Evolutionary conservation across 2,113 vertebrate species (phyloP), one percentile per base, ranked within the genome.

Genomic region (Siphamia tubifer): DNA sequence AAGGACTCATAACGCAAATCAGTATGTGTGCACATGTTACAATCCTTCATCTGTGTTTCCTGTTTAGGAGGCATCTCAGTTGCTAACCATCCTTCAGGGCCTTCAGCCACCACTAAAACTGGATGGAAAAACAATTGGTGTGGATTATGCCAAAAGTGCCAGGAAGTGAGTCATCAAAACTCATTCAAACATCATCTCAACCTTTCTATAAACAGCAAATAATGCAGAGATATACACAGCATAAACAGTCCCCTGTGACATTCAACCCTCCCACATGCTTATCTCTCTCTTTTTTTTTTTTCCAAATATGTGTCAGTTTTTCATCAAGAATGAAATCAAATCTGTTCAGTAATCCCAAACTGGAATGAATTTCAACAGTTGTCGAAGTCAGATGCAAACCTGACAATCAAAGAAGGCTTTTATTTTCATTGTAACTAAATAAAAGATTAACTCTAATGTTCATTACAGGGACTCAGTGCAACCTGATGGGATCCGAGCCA

Each of bases 81-180:
- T 98, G 74, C 93, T 98, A 43, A 94, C 94, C 74, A 96, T 97
- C 56, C 84, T 98, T 39, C 96, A 98, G 52, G 94, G 94, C 74
- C 93, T 98, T 62, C 95, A 98, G 86, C 96, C 96, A 17, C 96
- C 96, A 0, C 85, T 98, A 52, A 97, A 96, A 90, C 94, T 98
- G 43, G 95, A 98, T 69, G 96, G 96, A 20, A 98, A 98, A 93
- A 98, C 95, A 30, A 94, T 98, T 32, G 95, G 95, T 11, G 96
- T 98, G 70, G 96, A 98, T 87, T 98, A 95, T 77, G 96, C 96
- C 66, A 98, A 97, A 86, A 98, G 95, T 87, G 94, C 95, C 51
- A 94, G 96, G 86, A 98, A 98, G 96, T 98, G 88, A 91, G 96
- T 94, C 15, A 55, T 4, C 30, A n/a, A 11, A n/a, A n/a, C 17